phyloP scores from a whole-genome alignment of 2,113 vertebrate genomes.

The Oostethus manadensis region DNA sequence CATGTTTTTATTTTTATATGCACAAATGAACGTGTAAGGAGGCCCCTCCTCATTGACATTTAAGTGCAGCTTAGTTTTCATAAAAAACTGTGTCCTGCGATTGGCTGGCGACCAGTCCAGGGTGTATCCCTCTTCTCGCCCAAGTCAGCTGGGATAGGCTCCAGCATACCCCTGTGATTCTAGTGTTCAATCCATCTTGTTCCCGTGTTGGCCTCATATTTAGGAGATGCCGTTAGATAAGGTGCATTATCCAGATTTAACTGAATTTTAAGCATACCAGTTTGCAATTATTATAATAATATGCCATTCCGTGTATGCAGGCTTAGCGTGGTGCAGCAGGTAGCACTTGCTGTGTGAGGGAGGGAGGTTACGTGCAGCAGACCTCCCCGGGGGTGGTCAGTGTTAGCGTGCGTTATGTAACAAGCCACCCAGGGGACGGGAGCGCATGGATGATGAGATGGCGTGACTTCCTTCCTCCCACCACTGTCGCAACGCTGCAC shows the following conservation, averaged over 20 bases:
- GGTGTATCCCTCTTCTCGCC: no score
- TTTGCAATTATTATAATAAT: conserved; percentile 1
- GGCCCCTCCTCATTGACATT: no score
- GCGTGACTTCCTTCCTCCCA: conserved; percentile 61
- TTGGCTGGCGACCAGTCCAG: no score
- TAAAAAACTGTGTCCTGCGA: no score
- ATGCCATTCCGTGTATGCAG: not conserved
- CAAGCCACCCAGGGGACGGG: conserved; percentile 52
- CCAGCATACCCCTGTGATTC: no score
- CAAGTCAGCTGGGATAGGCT: no score
- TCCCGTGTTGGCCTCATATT: not conserved
- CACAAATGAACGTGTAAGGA: no score
- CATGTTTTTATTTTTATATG: no score
- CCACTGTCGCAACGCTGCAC: conserved; percentile 46
- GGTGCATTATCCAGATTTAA: not conserved
- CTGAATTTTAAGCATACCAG: not conserved
- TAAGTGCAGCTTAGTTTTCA: no score
- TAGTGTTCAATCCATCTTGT: no score
- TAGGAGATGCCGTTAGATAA: not conserved
- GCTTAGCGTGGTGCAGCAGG: conserved; percentile 24
- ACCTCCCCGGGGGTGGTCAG: conserved; percentile 46
- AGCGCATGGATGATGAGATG: conserved; percentile 58
- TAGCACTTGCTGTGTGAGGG: conserved; percentile 19
- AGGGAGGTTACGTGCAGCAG: conserved; percentile 26
- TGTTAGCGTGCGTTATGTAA: conserved; percentile 61